These are phyloP conservation scores for Spheniscus mendiculus DNA, from an alignment of 2,113 vertebrate species.

Conservation along the genomic window DNA sequence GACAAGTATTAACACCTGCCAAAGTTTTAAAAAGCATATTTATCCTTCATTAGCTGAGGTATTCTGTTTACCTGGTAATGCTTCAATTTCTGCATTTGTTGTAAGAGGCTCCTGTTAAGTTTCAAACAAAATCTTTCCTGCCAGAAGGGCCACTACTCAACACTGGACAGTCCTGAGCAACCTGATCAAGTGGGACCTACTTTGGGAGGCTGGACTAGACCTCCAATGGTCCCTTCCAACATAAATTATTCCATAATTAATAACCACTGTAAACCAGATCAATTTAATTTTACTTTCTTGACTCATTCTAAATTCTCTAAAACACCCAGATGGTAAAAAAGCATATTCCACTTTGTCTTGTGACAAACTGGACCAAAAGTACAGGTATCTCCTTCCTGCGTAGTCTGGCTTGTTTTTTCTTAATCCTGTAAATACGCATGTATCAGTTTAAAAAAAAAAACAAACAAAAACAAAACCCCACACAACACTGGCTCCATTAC, in stretches of 20 bases:
- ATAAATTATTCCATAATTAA: neutral
- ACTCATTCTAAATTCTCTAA: neutral
- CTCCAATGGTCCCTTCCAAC: neutral
- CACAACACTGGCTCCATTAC: neutral
- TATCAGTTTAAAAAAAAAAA: neutral
- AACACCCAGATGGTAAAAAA: neutral
- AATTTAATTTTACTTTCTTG: neutral
- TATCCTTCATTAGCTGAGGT: neutral
- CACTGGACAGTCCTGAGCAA: neutral
- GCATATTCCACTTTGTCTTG: neutral
- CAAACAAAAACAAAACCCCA: neutral
- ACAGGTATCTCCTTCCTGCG: neutral
- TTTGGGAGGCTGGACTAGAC: neutral
- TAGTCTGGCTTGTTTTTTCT: neutral
- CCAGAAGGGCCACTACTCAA: neutral
- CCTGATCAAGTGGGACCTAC: neutral
- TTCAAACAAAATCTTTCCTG: neutral
- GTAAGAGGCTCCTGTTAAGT: neutral
- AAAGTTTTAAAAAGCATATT: neutral
- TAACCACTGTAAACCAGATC: neutral
- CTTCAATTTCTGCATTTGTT: neutral
- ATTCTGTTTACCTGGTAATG: neutral
- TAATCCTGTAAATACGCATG: neutral
- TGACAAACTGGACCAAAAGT: neutral
- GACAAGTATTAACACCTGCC: neutral